Evolutionary conservation across 2,888 invertebrate genomes (phyloP), one percentile per base, ranked within the genome.

Genomic region (Argynnis bischoffii): DNA sequence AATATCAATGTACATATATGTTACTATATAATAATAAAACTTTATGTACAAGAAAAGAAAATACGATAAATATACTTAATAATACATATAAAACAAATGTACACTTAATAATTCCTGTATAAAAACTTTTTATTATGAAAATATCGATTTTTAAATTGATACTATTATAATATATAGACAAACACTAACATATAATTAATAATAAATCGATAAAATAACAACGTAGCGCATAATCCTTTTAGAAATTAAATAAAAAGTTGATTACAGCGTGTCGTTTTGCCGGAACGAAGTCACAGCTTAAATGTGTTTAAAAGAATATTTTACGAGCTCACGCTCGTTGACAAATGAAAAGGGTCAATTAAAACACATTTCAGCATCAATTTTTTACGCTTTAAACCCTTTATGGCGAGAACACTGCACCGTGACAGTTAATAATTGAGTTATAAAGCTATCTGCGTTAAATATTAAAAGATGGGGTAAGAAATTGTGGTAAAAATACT

Each of bases 401-500:
- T 86, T 83, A 83, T 81, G 82, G 84, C 75, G 79, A 80, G 81
- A 81, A 81, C 81, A 81, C 79, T 78, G 76, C 82, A 87, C 88
- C 86, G 88, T 90, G 86, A 88, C 87, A 84, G 82, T 79, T 82
- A 83, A 84, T 57, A 85, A 86, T 86, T 26, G 5, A 26, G 26
- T 26, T 26, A 4, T 83, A 85, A 6, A 5, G 8, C 6, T 46
- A 84, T 86, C 83, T 86, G 75, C 83, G 86, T 86, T 82, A 84
- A 85, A 87, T 87, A 89, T 88, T 83, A 5, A 59, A n/a, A 13
- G 0, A 41, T 48, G 13, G 16, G n/a, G n/a, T 48, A 59, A 47
- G 47, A n/a, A 1, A 13, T 31, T 16, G 13, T 15, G 6, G 2
- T 53, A 67, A 61, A 16, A 14, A 15, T 15, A 96, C 98, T 97